Conservation (phyloP, 2,113 vertebrate species). For the Syrrhaptes paradoxus region DNA sequence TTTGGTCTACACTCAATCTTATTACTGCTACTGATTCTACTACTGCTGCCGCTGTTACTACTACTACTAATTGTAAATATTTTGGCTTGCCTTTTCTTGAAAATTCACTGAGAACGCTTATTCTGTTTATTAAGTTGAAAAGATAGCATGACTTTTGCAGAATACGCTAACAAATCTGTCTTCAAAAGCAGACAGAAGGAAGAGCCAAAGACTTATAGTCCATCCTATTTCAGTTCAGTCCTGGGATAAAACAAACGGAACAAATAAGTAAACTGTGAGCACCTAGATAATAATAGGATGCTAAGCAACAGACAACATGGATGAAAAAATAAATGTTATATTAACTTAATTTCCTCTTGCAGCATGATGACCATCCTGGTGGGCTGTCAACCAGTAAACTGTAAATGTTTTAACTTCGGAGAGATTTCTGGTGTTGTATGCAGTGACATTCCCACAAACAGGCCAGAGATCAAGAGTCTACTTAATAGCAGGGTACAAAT, state of each 20-base stretch:
- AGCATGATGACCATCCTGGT: not conserved
- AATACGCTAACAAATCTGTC: not conserved
- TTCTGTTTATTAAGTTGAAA: not conserved
- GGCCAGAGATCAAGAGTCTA: not conserved
- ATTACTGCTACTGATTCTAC: not conserved
- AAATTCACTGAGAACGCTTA: not conserved
- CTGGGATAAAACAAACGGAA: not conserved
- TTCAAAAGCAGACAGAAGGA: not conserved
- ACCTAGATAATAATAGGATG: not conserved
- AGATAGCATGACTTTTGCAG: not conserved
- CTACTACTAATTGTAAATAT: accelerated
- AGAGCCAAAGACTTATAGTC: not conserved
- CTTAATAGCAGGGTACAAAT: not conserved
- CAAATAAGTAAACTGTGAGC: not conserved
- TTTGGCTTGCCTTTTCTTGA: not conserved
- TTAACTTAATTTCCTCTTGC: not conserved
- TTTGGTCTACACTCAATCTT: not conserved
- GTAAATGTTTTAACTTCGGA: not conserved
- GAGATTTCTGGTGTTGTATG: not conserved
- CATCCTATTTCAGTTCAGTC: not conserved
- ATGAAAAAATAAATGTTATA: accelerated
- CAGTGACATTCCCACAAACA: not conserved
- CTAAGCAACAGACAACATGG: not conserved
- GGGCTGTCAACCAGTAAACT: not conserved
- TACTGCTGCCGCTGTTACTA: not conserved